These are phyloP conservation scores for Plestiodon gilberti DNA, from an alignment of 2,113 vertebrate genomes.

Conservation along the genomic window DNA sequence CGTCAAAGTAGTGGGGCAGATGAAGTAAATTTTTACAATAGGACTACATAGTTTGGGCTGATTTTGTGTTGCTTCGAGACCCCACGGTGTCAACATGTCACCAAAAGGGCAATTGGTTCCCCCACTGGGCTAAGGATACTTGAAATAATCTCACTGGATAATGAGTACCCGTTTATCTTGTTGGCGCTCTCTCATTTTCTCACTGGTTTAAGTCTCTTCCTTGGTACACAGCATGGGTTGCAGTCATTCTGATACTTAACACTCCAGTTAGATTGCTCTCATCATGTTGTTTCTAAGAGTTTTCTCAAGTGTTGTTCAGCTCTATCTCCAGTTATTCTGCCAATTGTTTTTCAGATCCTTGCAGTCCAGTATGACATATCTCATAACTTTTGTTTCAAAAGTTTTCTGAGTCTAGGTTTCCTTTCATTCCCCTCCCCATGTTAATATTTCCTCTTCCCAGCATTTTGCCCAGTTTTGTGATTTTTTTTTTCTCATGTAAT, in stretches of 20 bases:
- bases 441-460: background rate
- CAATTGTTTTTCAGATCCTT: background rate
- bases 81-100: background rate
- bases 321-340: background rate
- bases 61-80: background rate
- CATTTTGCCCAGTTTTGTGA: background rate
- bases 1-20: background rate
- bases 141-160: constrained; percentile 23
- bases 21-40: background rate
- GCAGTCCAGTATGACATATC: background rate
- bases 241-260: constrained; percentile 12
- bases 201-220: constrained; percentile 19
- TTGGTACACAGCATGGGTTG: constrained; percentile 27
- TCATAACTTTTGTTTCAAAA: constrained; percentile 5
- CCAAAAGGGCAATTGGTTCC: constrained; percentile 9
- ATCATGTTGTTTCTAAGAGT: constrained; percentile 5
- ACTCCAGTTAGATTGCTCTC: constrained; percentile 18
- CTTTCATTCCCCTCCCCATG: background rate
- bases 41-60: background rate
- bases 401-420: background rate
- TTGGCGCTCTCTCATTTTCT: constrained; percentile 20
- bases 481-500: background rate
- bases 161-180: constrained; percentile 30
- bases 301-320: constrained; percentile 6
- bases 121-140: constrained; percentile 27